Base-by-base conservation (phyloP, 2,888 invertebrate species). In the Copidosoma aretas region DNA sequence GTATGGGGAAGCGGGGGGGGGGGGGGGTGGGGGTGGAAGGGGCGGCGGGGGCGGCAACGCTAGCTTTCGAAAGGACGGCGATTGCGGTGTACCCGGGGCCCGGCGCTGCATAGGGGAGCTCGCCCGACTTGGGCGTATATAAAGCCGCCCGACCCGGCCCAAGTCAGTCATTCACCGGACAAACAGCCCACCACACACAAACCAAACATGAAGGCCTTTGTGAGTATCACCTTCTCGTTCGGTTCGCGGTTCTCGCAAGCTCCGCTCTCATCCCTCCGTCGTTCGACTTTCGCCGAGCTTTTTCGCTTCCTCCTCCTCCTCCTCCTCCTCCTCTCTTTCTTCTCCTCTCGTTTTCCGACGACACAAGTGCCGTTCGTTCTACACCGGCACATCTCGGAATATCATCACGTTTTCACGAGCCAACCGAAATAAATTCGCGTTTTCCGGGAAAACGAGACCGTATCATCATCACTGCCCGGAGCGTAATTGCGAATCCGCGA, bases 131-230 rank as follows among this genome's bases (percentile, higher is more conserved):
- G 79, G 82, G 82, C 79, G 83, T 84, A 84, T 84, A 84, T 81
- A 84, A 84, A 80, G 81, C 82, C 80, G 67, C 79, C 77, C 79
- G 78, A 76, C 82, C 82, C 79, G 77, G 80, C 80, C 83, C 79
- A 83, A 83, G 82, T 82, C 83, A 84, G 83, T 84, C 83, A 84
- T 81, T 84, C 83, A 83, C 82, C 79, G 83, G 82, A 82, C 82
- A 82, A 82, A 80, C 81, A 83, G 81, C 80, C 82, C 82, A 82
- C 80, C 82, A 83, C 75, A 83, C 81, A 83, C 79, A 78, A 74
- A 82, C 77, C 80, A 82, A 84, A 80, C 82, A 84, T 84, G 83
- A 84, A 84, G 83, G 81, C 83, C 83, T 84, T 84, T 80, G 83
- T 83, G 82, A 84, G 83, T 83, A 83, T 83, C 77, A 67, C 69